Percentiles rank a stretch among this genome's conserved stretches.
These are phyloP conservation scores for Acromyrmex echinatior DNA, from an alignment of 1,140 invertebrate species.

Conservation along the genomic window DNA sequence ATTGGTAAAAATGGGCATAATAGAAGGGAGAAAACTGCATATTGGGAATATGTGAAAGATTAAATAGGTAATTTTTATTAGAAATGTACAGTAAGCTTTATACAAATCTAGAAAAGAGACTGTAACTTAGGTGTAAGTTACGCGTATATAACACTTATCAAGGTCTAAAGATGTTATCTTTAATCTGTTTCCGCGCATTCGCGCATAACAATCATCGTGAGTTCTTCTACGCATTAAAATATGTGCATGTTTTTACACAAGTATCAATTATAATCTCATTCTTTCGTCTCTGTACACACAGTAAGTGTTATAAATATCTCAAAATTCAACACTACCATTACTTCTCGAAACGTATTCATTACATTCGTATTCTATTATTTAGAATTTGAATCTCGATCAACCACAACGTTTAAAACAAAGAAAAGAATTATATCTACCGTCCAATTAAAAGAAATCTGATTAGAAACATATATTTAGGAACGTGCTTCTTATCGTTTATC, in stretches of 20 bases:
- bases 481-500: not conserved
- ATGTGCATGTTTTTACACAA: conserved; percentile 21
- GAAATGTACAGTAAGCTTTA: conserved; percentile 82
- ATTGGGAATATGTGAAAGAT: conserved; percentile 55
- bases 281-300: conserved; percentile 39
- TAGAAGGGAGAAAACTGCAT: not conserved
- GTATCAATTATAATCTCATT: conserved; percentile 48
- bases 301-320: conserved; percentile 73
- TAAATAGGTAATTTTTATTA: conserved; percentile 79
- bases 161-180: conserved; percentile 4
- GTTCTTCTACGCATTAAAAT: conserved; percentile 35
- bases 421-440: not conserved
- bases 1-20: not conserved
- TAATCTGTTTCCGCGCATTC: not conserved
- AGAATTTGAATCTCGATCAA: conserved; percentile 50
- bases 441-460: conserved; percentile 6
- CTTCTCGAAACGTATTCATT: conserved; percentile 34
- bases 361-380: conserved; percentile 33
- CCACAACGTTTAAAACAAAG: conserved; percentile 18
- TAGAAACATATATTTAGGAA: not conserved
- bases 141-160: conserved; percentile 29
- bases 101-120: conserved; percentile 70
- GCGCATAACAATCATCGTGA: conserved; percentile 10
- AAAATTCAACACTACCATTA: conserved; percentile 73
- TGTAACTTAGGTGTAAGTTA: conserved; percentile 63